A percentile compares a stretch with the other conserved stretches of the same genome.
Evolutionary conservation across 2,797 vertebrate genomes (phyloP).

Genomic region (Erethizon dorsatum): DNA sequence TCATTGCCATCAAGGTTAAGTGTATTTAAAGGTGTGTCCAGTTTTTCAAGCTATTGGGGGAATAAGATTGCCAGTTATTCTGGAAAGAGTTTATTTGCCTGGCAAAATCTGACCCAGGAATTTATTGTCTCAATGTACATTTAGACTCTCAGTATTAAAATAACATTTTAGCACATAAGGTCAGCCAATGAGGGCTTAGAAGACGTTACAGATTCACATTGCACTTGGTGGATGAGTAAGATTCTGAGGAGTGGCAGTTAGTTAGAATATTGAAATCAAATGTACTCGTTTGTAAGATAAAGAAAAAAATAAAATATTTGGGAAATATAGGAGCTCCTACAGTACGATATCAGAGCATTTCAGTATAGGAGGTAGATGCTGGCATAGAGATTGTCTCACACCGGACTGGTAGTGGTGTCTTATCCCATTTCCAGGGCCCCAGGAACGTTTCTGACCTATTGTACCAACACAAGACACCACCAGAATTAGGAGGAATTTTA

Average conservation of each 20-base stretch:
- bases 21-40: constrained; percentile 36
- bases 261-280: constrained; percentile 31
- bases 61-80: constrained; percentile 38
- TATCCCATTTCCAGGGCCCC: background rate
- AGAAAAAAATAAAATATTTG: background rate
- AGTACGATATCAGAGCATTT: background rate
- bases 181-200: background rate
- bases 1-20: background rate
- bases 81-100: constrained; percentile 66
- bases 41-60: constrained; percentile 51
- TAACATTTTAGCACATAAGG: background rate
- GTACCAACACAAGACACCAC: background rate
- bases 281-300: constrained; percentile 36
- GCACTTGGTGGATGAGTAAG: background rate
- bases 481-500: constrained; percentile 11
- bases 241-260: background rate
- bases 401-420: background rate
- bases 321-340: background rate
- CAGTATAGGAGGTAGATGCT: background rate
- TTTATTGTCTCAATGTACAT: background rate
- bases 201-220: background rate
- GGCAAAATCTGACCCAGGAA: constrained; percentile 39
- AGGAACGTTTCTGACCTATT: background rate
- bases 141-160: constrained; percentile 18
- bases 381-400: background rate